These are phyloP conservation scores for Sussaba pulchella DNA, from an alignment of 2,888 invertebrate genomes.

Conservation along the genomic window DNA sequence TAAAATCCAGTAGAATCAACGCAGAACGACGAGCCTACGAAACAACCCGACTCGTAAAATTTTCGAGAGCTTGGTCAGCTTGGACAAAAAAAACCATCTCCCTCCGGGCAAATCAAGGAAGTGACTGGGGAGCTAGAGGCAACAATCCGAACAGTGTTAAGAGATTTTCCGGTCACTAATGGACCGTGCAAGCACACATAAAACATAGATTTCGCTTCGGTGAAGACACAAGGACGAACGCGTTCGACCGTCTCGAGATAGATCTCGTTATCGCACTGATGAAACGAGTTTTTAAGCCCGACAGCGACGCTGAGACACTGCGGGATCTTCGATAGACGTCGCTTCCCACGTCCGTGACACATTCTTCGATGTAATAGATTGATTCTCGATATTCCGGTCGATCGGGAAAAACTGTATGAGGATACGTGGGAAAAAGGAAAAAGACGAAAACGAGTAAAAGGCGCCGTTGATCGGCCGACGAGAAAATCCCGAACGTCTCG, in stretches of 20 bases:
- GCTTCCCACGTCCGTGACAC: neutral
- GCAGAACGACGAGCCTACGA: too few species aligned
- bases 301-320: neutral
- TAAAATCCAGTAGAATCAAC: too few species aligned
- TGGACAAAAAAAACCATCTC: neutral
- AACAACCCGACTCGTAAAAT: too few species aligned
- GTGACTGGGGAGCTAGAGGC: neutral
- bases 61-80: neutral
- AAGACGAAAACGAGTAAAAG: neutral
- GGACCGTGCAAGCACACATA: neutral
- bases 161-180: neutral
- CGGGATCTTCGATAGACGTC: neutral
- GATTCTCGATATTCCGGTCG: conserved; percentile 17
- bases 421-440: neutral
- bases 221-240: neutral
- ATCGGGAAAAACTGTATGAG: neutral
- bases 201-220: neutral
- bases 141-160: neutral
- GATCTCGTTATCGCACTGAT: neutral
- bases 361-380: conserved; percentile 16
- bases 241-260: neutral
- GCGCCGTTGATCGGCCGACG: conserved; percentile 32
- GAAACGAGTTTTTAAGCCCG: neutral
- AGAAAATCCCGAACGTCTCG: conserved; percentile 48
- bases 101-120: neutral